A percentile compares a stretch with the other conserved stretches of the same genome.
These are phyloP conservation scores for Osmoderma eremita DNA, from an alignment of 2,888 invertebrate species.

Conservation along the genomic window DNA sequence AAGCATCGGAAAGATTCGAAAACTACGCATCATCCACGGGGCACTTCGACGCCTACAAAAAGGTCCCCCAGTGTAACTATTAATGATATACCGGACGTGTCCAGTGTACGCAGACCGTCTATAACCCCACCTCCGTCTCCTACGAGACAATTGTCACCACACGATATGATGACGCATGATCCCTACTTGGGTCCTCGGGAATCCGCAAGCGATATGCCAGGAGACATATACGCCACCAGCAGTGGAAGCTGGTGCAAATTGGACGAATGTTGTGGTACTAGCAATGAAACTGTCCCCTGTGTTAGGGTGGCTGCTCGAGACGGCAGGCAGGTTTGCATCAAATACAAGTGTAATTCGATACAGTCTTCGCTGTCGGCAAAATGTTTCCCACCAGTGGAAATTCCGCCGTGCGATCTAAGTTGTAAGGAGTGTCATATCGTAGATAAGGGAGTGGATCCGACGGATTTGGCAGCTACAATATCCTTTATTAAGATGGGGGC, in stretches of 20 bases:
- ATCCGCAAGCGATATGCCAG: neutral
- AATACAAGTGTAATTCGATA: constrained; percentile 25
- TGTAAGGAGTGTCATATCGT: constrained; percentile 10
- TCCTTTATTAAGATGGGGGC: too few species aligned
- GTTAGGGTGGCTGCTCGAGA: constrained; percentile 19
- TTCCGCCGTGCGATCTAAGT: constrained; percentile 31
- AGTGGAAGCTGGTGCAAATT: constrained; percentile 23
- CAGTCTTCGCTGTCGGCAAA: constrained; percentile 25
- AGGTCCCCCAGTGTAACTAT: neutral
- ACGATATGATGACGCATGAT: neutral
- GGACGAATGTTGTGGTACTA: constrained; percentile 38
- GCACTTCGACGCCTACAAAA: neutral
- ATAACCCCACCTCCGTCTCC: constrained; percentile 1
- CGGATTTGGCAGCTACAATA: neutral
- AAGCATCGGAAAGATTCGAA: neutral
- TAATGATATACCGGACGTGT: neutral
- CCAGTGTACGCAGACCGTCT: neutral
- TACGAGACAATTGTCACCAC: neutral
- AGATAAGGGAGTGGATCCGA: neutral
- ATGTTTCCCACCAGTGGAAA: constrained; percentile 40
- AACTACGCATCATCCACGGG: neutral
- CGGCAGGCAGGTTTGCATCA: constrained; percentile 23
- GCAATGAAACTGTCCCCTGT: constrained; percentile 1
- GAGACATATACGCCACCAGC: neutral
- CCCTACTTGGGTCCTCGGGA: neutral